Base-by-base conservation (phyloP, 35 echinoderm and acorn worm species). In the Strongylocentrotus purpuratus region DNA sequence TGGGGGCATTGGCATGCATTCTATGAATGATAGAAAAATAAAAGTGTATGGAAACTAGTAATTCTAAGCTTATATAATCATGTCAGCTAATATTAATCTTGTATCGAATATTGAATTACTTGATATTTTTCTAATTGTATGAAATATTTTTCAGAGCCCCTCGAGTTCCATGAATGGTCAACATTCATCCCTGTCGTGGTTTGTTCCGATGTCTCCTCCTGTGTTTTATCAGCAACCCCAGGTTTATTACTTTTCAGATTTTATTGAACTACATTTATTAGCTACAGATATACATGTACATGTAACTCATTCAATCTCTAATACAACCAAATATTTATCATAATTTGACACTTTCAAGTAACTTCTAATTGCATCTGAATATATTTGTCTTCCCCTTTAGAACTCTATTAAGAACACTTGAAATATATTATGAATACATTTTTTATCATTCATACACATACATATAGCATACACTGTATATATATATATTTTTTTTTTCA, bases 151-250 rank as follows among this genome's bases (percentile, higher is more conserved):
- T 89, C 87, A 89, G 87, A 89, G 87, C 45, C 87, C 87, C 32
- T 45, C 87, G 13, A 86, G 33, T 33, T 86, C 85, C 85, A 86
- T 86, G 85, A 89, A 89, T 89, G 87, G 87, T 89, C 87, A 89
- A 33, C 87, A 89, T 89, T 33, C 45, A 45, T 46, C 87, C 87
- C 2, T 89, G 87, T 89, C 87, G 87, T 89, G 87, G 87, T 89
- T 89, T 89, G 25, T 89, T 89, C 87, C 87, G 87, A 89, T 89
- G 87, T 89, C 87, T 45, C 87, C 87, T 89, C 87, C 87, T 89
- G 87, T 89, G 87, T 45, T 89, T 89, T 89, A 89, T 89, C 87
- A 89, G 14, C 87, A 46, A 89, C 87, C 87, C 32, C 87, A 89
- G 87, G 87, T 89, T 89, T 89, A 15, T 33, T 46, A 45, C n/a